Percentiles rank a stretch among this genome's conserved stretches.
phyloP scores from a whole-genome alignment of 2,113 vertebrate species.

The Indicator indicator region DNA sequence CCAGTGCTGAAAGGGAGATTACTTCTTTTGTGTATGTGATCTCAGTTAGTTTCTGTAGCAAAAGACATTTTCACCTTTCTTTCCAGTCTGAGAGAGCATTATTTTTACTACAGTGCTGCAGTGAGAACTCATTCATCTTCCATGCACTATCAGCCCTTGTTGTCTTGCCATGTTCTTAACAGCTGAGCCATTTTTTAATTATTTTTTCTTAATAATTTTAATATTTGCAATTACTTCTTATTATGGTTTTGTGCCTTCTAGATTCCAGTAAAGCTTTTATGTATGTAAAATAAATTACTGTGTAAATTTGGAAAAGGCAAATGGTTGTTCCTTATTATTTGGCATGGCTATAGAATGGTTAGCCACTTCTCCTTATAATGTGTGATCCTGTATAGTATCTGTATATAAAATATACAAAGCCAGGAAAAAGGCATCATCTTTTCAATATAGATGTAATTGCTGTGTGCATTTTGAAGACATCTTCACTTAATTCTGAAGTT shows the following conservation, averaged over 20 bases:
- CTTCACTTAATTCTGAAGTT: neutral
- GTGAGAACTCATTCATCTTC: neutral
- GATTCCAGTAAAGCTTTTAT: neutral
- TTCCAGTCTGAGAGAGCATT: neutral
- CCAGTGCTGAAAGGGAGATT: neutral
- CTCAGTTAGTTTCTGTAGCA: neutral
- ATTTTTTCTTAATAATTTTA: neutral
- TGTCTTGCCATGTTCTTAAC: neutral
- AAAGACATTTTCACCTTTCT: neutral
- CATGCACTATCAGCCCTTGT: neutral
- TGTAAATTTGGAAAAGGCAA: neutral
- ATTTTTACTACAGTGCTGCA: neutral
- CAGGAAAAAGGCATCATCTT: neutral
- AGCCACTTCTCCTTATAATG: neutral
- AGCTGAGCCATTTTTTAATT: neutral
- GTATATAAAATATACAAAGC: neutral
- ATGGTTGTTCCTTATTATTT: neutral
- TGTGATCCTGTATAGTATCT: neutral
- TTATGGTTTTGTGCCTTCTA: neutral
- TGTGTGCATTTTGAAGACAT: neutral
- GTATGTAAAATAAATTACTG: neutral
- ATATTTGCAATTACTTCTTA: neutral
- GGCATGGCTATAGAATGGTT: neutral
- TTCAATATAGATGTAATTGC: neutral
- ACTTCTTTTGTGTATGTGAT: neutral